Percentiles rank a stretch among this genome's conserved stretches.
phyloP scores from a whole-genome alignment of 2,797 vertebrate genomes.

The Mormyrops attenuatus region DNA sequence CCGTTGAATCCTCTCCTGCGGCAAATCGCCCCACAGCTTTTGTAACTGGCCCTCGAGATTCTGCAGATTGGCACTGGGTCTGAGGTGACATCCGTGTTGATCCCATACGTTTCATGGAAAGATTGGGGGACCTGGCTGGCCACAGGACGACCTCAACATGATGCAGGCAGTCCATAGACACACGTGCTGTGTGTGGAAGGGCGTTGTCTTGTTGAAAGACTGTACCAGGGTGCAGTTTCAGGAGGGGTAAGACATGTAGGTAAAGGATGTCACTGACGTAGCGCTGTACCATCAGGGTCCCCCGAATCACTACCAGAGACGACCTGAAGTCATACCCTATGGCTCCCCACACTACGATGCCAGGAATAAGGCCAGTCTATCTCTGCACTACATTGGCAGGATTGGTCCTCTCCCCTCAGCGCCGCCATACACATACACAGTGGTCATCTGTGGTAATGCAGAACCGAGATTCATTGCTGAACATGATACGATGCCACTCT shows the following conservation, averaged over 20 bases:
- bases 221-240: background rate
- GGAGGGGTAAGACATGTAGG: background rate
- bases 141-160: background rate
- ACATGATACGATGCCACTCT: no score
- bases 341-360: no score
- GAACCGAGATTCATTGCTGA: no score
- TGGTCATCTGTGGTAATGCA: no score
- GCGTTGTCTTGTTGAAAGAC: background rate
- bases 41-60: background rate
- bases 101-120: background rate
- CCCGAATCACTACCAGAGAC: no score
- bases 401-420: no score
- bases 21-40: background rate
- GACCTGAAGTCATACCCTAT: no score
- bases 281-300: no score
- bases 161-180: background rate
- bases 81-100: background rate
- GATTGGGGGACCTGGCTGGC: background rate
- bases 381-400: no score
- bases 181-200: background rate
- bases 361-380: no score
- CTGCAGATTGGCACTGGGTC: background rate
- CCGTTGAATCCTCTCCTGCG: background rate
- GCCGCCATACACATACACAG: no score
- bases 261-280: no score